phyloP scores from a whole-genome alignment of 2,113 vertebrate genomes.

The Phalacrocorax brasilianus region DNA sequence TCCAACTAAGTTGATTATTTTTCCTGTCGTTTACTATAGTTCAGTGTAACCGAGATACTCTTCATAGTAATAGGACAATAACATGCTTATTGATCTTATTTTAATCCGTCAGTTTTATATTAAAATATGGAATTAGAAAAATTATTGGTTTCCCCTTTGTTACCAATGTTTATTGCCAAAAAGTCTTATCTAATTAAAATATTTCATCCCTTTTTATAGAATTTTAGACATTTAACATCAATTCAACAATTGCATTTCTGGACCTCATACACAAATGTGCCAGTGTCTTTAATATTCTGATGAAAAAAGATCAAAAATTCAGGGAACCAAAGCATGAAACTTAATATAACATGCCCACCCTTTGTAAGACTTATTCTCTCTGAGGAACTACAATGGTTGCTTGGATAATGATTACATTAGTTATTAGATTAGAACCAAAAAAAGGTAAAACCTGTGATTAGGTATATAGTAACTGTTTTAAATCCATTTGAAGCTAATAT shows the following conservation, averaged over 20 bases:
- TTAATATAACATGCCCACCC: neutral
- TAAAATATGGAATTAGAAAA: neutral
- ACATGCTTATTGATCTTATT: neutral
- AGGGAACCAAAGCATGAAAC: neutral
- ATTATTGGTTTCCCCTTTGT: neutral
- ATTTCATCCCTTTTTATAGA: neutral
- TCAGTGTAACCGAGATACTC: neutral
- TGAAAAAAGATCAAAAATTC: neutral
- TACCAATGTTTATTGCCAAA: neutral
- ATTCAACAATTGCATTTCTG: neutral
- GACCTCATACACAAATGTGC: neutral
- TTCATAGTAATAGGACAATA: neutral
- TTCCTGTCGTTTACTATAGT: neutral
- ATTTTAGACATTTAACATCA: neutral
- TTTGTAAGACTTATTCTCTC: neutral
- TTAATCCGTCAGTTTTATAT: neutral
- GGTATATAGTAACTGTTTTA: neutral
- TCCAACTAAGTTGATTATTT: constrained; percentile 10
- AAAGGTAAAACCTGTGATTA: neutral
- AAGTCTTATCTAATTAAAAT: neutral
- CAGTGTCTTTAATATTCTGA: neutral
- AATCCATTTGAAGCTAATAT: neutral
- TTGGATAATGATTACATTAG: neutral
- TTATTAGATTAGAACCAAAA: neutral
- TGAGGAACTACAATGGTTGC: neutral